Evolutionary conservation across 2,113 vertebrate species (phyloP), one percentile per base, ranked within the genome.

Genomic region (Zosterops borbonicus): DNA sequence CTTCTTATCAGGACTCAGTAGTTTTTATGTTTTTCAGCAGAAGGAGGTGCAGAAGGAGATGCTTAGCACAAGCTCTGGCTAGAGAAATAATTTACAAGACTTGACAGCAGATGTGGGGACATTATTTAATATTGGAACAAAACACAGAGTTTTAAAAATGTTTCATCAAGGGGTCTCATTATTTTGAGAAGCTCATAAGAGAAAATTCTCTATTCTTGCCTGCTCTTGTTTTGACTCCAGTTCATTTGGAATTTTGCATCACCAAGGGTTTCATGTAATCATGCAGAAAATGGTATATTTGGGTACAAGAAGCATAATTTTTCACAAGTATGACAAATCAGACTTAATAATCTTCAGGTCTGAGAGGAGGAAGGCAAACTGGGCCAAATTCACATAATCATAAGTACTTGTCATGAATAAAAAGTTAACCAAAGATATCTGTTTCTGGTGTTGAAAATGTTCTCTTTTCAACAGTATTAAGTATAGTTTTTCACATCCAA

Each of bases 331-430:
- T 35, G 37, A 68, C 49, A 77, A 92, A 92, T 50, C 76, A 80
- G 68, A 82, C 62, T 87, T 90, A 71, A 62, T 92, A 65, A 83
- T 90, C 63, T 83, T 94, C 65, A 56, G 13, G 59, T 77, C 81
- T 93, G 83, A 94, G 89, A 93, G 83, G 65, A 78, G 49, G 27
- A 79, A 60, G 19, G 14, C 25, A 52, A 84, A 35, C 37, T 35
- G 24, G 35, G 68, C 78, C 76, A 65, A 58, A 93, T 93, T 69
- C 49, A 47, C 83, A 64, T 93, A 89, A 73, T 89, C 21, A 1
- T 94, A 83, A 93, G 44, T 87, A 89, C 80, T 35, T 71, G 47
- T 95, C 4, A 5, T 42, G 15, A 62, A 31, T 56, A 35, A 70
- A 79, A 93, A 76, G 18, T 12, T 65, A 46, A 47, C n/a, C 44